Percentiles rank a stretch among this genome's conserved stretches.
phyloP scores from a whole-genome alignment of 2,888 invertebrate genomes.

The Drosophila eohydei region DNA sequence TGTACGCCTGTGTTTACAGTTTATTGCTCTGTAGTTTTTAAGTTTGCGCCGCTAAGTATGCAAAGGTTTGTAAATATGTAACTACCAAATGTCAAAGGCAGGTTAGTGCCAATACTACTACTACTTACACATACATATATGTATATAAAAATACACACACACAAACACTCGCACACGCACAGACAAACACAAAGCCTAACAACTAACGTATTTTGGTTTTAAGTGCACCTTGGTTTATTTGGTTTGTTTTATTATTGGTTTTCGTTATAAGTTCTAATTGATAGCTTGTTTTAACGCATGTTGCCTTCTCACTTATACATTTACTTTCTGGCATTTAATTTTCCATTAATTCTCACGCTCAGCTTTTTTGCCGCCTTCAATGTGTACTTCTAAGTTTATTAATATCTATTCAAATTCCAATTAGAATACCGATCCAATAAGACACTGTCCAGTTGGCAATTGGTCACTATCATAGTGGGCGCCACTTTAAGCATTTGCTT shows the following conservation, averaged over 20 bases:
- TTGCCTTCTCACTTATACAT: conserved; percentile 35
- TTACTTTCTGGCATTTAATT: conserved; percentile 73
- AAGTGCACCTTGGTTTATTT: conserved; percentile 40
- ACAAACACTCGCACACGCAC: background rate
- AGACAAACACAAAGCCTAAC: conserved; percentile 24
- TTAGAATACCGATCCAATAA: conserved; percentile 81
- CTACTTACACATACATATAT: conserved; percentile 21
- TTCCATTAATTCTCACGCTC: conserved; percentile 73
- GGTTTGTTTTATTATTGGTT: conserved; percentile 6
- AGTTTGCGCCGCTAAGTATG: conserved; percentile 51
- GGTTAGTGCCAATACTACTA: conserved; percentile 46
- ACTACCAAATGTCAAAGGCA: conserved; percentile 35
- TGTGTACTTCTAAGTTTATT: conserved; percentile 1
- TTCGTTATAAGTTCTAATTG: conserved; percentile 8
- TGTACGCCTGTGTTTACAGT: conserved; percentile 30
- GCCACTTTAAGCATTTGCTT: conserved; percentile 85
- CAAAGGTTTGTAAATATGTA: conserved; percentile 73
- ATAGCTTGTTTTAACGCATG: conserved; percentile 44
- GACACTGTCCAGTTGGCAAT: conserved; percentile 82
- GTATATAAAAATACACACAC: background rate
- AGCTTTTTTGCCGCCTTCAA: conserved; percentile 32
- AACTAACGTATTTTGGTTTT: conserved; percentile 17
- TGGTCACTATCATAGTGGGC: conserved; percentile 84
- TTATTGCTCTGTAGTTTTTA: conserved; percentile 53
- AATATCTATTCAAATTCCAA: conserved; percentile 19